phyloP scores from a whole-genome alignment of 2,113 vertebrate genomes.

The Euleptes europaea region DNA sequence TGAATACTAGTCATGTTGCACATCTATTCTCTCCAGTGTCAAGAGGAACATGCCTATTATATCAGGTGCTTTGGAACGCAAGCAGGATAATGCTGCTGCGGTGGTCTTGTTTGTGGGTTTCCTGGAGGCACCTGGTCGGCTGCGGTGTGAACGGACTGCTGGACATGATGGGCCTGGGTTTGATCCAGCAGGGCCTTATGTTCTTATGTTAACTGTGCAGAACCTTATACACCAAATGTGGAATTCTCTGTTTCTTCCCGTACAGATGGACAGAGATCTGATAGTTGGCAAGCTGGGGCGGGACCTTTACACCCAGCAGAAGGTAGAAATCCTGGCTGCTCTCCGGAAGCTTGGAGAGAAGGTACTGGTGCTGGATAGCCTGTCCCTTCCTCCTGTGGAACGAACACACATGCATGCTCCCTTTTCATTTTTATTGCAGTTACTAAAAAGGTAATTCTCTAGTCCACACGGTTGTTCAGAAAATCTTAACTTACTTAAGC shows the following conservation, averaged over 20 bases:
- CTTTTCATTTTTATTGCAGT: not conserved
- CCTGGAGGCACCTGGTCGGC: no score
- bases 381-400: not conserved
- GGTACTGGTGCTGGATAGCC: conserved; percentile 70
- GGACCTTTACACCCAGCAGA: conserved; percentile 89
- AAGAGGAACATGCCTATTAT: no score
- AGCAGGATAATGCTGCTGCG: no score
- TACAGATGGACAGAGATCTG: conserved; percentile 95
- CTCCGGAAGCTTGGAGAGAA: conserved; percentile 96
- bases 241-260: not conserved
- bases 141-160: no score
- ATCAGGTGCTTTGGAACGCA: no score
- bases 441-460: not conserved
- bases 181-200: no score
- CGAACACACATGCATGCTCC: no score
- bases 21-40: no score
- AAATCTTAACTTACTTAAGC: not conserved
- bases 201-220: not conserved
- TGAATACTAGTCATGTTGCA: no score
- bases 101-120: no score
- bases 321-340: conserved; percentile 94
- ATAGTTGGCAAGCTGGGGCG: conserved; percentile 91
- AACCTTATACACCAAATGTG: not conserved
- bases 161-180: no score
- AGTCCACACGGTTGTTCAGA: not conserved